Evolutionary conservation across 1,140 invertebrate species (phyloP).

Genomic region (Sycophaga agraensis): DNA sequence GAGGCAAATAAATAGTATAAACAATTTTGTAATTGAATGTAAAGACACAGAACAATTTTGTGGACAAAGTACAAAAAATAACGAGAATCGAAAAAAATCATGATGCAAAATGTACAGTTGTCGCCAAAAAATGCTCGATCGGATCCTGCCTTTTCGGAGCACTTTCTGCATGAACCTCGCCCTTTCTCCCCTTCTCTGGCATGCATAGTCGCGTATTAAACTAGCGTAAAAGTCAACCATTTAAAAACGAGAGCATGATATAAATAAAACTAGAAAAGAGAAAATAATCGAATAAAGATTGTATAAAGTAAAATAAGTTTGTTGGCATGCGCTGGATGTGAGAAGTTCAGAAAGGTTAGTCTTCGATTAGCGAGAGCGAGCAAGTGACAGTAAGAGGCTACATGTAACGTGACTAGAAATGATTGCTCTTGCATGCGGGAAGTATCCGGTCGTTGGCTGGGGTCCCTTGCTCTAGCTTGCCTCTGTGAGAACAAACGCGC

Average conservation of each 20-base stretch:
- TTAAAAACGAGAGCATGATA: background rate
- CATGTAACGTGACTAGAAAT: conserved; percentile 31
- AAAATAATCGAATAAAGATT: conserved; percentile 9
- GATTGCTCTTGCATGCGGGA: conserved; percentile 22
- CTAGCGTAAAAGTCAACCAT: background rate
- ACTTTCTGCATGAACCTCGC: conserved; percentile 3
- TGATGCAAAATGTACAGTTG: conserved; percentile 8
- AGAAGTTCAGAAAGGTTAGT: conserved; percentile 1
- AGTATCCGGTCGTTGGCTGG: background rate
- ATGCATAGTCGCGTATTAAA: conserved; percentile 10
- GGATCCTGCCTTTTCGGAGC: conserved; percentile 49
- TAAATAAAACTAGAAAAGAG: background rate
- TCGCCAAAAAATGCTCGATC: conserved; percentile 36
- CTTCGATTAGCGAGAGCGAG: background rate
- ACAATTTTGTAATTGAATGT: conserved; percentile 19
- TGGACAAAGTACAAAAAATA: conserved; percentile 19
- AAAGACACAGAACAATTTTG: conserved; percentile 12
- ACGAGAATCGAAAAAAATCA: background rate
- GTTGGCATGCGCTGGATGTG: conserved; percentile 2
- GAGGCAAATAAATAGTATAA: conserved; percentile 53
- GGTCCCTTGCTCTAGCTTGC: background rate
- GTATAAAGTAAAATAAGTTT: conserved; percentile 8
- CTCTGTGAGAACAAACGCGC: background rate
- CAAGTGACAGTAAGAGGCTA: conserved; percentile 17
- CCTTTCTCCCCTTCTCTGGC: background rate